A percentile compares a stretch with the other conserved stretches of the same genome.
Conservation (phyloP, 2,888 invertebrate genomes). For the Drosophila melanosoma region DNA sequence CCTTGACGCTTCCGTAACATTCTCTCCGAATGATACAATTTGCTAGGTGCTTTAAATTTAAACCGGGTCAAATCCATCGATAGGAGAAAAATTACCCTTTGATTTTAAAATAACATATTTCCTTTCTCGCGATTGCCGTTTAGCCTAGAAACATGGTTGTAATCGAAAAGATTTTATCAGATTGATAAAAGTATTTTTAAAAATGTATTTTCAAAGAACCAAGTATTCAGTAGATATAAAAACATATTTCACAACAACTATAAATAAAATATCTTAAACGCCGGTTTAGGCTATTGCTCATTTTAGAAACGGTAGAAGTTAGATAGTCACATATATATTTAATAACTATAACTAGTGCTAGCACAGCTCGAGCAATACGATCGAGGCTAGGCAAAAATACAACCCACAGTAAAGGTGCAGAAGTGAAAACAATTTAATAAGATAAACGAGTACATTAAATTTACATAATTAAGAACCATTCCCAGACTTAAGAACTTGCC, state of each 20-base stretch:
- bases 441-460: slow-evolving; percentile 2
- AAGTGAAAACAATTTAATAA: slow-evolving; percentile 27
- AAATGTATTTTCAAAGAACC: background rate
- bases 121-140: no score
- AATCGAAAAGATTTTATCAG: background rate
- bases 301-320: background rate
- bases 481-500: slow-evolving; percentile 32
- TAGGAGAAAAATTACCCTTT: background rate
- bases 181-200: background rate
- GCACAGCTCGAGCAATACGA: slow-evolving; percentile 51
- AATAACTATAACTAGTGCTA: slow-evolving; percentile 36
- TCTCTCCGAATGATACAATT: background rate
- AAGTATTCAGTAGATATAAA: background rate
- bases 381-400: slow-evolving; percentile 40
- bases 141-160: background rate
- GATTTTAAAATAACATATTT: background rate
- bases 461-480: slow-evolving; percentile 1
- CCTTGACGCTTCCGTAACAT: background rate
- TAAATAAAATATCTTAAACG: background rate
- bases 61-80: background rate
- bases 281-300: background rate
- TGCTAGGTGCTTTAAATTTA: background rate
- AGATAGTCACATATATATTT: slow-evolving; percentile 10
- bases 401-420: slow-evolving; percentile 57
- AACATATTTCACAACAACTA: background rate